Conservation (phyloP, 2,888 invertebrate species). For the Abscondita cerata region DNA sequence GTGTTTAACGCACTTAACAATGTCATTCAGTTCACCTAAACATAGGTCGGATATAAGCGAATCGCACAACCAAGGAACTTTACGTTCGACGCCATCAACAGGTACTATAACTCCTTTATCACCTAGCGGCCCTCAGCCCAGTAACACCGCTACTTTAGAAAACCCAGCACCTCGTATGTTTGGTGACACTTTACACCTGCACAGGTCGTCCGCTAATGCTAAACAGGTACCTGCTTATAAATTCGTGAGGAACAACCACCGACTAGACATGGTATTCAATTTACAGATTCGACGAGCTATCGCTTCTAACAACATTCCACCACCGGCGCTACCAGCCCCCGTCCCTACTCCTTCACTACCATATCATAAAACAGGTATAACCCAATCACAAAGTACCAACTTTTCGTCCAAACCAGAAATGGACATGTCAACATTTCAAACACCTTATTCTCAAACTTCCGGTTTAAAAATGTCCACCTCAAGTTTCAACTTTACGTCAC, state of each 20-base stretch:
- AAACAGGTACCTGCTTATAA: constrained; percentile 55
- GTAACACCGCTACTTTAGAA: constrained; percentile 59
- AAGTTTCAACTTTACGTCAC: constrained; percentile 60
- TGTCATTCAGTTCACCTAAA: constrained; percentile 34
- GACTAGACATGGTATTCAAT: neutral
- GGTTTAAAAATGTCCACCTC: constrained; percentile 67
- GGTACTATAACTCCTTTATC: constrained; percentile 59
- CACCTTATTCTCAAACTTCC: constrained; percentile 57
- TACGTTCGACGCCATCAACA: constrained; percentile 51
- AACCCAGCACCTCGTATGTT: constrained; percentile 74
- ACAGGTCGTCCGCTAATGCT: constrained; percentile 61
- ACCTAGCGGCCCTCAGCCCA: constrained; percentile 55
- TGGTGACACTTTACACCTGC: constrained; percentile 69
- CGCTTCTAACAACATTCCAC: constrained; percentile 69
- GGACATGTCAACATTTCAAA: constrained; percentile 51
- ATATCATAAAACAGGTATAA: constrained; percentile 54
- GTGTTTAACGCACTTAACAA: too few relatives aligned
- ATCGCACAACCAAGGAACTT: constrained; percentile 56
- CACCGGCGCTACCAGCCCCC: constrained; percentile 75
- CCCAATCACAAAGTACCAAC: constrained; percentile 71
- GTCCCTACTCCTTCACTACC: constrained; percentile 68
- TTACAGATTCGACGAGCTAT: constrained; percentile 63
- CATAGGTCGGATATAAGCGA: constrained; percentile 44
- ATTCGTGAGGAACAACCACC: neutral
- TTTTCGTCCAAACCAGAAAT: constrained; percentile 52